phyloP scores from a whole-genome alignment of 2,888 invertebrate genomes.

The Lingula anatina region DNA sequence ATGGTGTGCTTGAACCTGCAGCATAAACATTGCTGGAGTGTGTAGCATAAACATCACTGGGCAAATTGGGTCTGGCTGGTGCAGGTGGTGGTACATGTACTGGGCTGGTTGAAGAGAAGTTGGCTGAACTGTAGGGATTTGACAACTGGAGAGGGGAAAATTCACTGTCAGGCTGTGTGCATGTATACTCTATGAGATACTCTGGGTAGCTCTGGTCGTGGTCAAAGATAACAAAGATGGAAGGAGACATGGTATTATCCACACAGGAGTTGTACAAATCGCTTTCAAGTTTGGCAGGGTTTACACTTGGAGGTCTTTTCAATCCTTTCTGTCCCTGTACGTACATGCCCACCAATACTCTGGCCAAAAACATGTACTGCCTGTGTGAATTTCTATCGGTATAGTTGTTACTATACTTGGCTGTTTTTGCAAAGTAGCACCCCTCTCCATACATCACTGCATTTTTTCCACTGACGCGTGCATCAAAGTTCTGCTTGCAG shows the following conservation, averaged over 20 bases:
- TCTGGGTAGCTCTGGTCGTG: conserved; percentile 30
- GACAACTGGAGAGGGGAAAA: too few relatives aligned
- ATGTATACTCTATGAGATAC: conserved; percentile 25
- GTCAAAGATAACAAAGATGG: conserved; percentile 28
- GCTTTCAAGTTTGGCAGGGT: conserved; percentile 12
- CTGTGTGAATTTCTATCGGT: conserved; percentile 4
- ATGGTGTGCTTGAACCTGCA: too few relatives aligned
- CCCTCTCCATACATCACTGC: conserved; percentile 29
- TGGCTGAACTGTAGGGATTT: too few relatives aligned
- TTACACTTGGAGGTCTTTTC: conserved; percentile 23
- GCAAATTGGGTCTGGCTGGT: too few relatives aligned
- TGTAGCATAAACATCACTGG: too few relatives aligned
- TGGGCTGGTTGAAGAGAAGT: too few relatives aligned
- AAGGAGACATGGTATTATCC: conserved; percentile 18
- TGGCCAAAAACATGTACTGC: conserved; percentile 24
- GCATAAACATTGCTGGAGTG: too few relatives aligned
- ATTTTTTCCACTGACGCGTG: conserved; percentile 23
- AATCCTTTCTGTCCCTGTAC: conserved; percentile 14
- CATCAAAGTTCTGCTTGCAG: conserved; percentile 27
- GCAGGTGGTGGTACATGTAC: too few relatives aligned
- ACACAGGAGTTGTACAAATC: conserved; percentile 32
- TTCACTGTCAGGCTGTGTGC: too few relatives aligned
- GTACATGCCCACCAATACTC: conserved; percentile 27
- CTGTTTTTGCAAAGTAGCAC: conserved; percentile 22
- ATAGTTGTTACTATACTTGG: conserved; percentile 22